Evolutionary conservation across 2,113 vertebrate species (phyloP).

Genomic region (Cyanoramphus novaezelandiae): DNA sequence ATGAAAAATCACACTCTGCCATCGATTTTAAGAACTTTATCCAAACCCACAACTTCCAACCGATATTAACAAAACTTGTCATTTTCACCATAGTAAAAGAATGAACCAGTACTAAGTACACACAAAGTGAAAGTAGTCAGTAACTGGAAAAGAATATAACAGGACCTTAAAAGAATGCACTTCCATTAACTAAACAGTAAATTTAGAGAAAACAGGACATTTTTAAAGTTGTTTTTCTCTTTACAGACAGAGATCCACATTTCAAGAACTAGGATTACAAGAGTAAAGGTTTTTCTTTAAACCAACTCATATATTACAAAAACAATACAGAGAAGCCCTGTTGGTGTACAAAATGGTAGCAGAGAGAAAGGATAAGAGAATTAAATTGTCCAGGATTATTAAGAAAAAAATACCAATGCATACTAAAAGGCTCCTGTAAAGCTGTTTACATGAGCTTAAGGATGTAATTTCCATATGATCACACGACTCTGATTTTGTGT

Average conservation of each 20-base stretch:
- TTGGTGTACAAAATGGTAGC: neutral
- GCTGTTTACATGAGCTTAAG: neutral
- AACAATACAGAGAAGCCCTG: neutral
- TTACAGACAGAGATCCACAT: neutral
- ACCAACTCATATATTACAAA: constrained; percentile 21
- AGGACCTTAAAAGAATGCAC: constrained; percentile 34
- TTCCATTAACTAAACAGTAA: constrained; percentile 14
- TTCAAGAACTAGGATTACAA: neutral
- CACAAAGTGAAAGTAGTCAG: neutral
- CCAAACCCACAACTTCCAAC: constrained; percentile 31
- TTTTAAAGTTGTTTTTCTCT: neutral
- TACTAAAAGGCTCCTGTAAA: neutral
- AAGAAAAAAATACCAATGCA: neutral
- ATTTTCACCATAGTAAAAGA: constrained; percentile 45
- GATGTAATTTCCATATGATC: neutral
- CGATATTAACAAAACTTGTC: constrained; percentile 37
- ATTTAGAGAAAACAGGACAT: constrained; percentile 11
- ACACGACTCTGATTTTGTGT: neutral
- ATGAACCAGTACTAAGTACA: neutral
- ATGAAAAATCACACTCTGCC: neutral
- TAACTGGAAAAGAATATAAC: neutral
- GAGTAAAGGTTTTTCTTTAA: constrained; percentile 38
- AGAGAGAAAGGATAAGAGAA: constrained; percentile 8
- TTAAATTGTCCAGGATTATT: neutral
- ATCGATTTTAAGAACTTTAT: constrained; percentile 45